Evolutionary conservation across 1,140 invertebrate genomes (phyloP).

Genomic region (Apis cerana): DNA sequence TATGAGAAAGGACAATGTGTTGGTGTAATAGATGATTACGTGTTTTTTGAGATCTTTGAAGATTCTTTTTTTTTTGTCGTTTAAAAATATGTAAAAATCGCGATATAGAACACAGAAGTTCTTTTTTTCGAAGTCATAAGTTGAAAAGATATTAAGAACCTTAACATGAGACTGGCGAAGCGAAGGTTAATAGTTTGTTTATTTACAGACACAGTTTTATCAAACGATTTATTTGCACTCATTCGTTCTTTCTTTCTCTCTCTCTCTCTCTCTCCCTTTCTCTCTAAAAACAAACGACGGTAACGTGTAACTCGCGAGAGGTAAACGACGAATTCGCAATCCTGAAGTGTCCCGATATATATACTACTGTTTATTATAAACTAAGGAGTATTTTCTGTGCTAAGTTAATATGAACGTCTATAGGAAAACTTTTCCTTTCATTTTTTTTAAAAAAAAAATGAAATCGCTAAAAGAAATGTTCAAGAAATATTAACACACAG

Average conservation of each 20-base stretch:
- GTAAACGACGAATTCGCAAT: constrained; percentile 23
- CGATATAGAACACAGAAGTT: neutral
- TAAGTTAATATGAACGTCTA: neutral
- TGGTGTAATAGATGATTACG: neutral
- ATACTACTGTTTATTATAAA: constrained; percentile 12
- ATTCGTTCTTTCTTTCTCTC: neutral
- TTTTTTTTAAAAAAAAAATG: neutral
- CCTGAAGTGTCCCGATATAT: constrained; percentile 3
- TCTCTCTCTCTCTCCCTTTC: neutral
- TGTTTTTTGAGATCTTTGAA: neutral
- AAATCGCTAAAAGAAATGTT: neutral
- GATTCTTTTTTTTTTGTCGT: constrained; percentile 7
- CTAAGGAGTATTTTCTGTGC: constrained; percentile 6
- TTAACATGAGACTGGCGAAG: constrained; percentile 13
- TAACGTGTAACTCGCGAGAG: neutral
- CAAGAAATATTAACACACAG: neutral
- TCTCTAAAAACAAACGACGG: neutral
- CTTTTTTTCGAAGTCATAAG: neutral
- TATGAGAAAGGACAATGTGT: constrained; percentile 4
- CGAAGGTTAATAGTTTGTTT: constrained; percentile 24
- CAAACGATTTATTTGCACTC: neutral
- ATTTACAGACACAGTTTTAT: constrained; percentile 32
- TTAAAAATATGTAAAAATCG: constrained; percentile 37
- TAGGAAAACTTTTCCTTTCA: neutral
- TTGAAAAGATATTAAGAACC: constrained; percentile 2